Percentiles rank a stretch among this genome's conserved stretches.
phyloP scores from a whole-genome alignment of 2,888 invertebrate species.

The Bedellia somnulentella region DNA sequence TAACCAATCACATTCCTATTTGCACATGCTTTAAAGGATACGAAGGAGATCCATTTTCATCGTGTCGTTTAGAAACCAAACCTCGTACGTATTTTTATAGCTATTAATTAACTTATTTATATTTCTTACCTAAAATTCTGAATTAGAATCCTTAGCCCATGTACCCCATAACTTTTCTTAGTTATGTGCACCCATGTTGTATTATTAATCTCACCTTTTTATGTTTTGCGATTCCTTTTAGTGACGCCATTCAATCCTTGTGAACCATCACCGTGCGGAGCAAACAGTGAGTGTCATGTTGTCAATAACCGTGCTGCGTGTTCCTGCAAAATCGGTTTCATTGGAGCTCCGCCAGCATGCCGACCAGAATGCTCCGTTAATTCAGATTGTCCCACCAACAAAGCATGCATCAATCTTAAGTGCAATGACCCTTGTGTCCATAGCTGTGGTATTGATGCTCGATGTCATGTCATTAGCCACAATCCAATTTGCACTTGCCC shows the following conservation, averaged over 20 bases:
- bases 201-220: too few relatives aligned
- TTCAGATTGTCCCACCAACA: conserved; percentile 72
- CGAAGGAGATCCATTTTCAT: conserved; percentile 81
- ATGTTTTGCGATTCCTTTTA: conserved; percentile 14
- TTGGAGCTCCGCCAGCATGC: conserved; percentile 74
- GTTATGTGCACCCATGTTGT: too few relatives aligned
- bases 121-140: too few relatives aligned
- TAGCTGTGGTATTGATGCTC: conserved; percentile 75
- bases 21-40: conserved; percentile 78
- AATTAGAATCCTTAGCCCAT: too few relatives aligned
- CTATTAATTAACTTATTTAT: too few relatives aligned
- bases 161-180: too few relatives aligned
- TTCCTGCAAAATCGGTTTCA: conserved; percentile 69
- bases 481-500: conserved; percentile 78
- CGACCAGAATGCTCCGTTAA: conserved; percentile 77
- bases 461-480: conserved; percentile 78
- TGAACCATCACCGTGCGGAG: conserved; percentile 75
- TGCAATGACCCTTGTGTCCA: conserved; percentile 77
- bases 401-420: conserved; percentile 75
- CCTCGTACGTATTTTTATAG: conserved; percentile 57
- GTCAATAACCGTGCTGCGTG: conserved; percentile 72
- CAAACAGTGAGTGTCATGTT: conserved; percentile 73
- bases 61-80: conserved; percentile 65
- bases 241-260: conserved; percentile 62
- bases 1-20: conserved; percentile 79